Base-by-base conservation (phyloP, 2,888 invertebrate genomes). In the Crossocerus cetratus region DNA sequence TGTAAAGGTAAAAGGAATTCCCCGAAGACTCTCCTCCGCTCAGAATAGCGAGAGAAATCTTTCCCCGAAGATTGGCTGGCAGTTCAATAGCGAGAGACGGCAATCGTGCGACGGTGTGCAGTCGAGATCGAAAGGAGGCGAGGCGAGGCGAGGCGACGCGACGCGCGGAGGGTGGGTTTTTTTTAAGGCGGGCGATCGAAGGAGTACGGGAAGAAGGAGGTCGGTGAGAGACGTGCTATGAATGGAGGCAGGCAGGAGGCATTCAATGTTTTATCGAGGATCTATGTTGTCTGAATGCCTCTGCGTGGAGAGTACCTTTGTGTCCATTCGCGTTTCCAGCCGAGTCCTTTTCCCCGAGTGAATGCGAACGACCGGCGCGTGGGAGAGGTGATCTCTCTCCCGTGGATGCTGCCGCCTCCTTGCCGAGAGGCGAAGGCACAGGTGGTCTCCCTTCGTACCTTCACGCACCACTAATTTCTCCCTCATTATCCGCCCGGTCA, bases 191-290 rank as follows among this genome's bases (percentile, higher is more conserved):
- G 77, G 74, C 61, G 23, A 42, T 42, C 20, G 18, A 56, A 18
- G 58, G 54, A 14, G 63, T 16, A 56, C 42, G 72, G 55, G 56
- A 21, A 44, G 58, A 54, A 20, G 21, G 44, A 57, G 54, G 63
- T 61, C 63, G 69, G 57, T 69, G 75, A 77, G 66, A 67, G 64
- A 65, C 60, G 53, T 22, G 45, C 45, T 64, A 68, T 82, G 74
- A 81, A 82, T 77, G 74, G 74, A 63, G 64, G 59, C 66, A 62
- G 64, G 59, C 66, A 62, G 20, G 16, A 16, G 49, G 86, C 77
- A 89, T 89, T 88, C 88, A 88, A 77, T 88, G 88, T 88, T 89
- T 89, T 89, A 89, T 89, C 89, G 83, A 74, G 80, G 84, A 89
- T 89, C 89, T 88, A 79, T 77, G 83, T 83, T 83, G 82, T 81